A percentile compares a stretch with the other conserved stretches of the same genome.
These are phyloP conservation scores for Polypterus bichir DNA, from an alignment of 2,113 vertebrate genomes.

Conservation along the genomic window DNA sequence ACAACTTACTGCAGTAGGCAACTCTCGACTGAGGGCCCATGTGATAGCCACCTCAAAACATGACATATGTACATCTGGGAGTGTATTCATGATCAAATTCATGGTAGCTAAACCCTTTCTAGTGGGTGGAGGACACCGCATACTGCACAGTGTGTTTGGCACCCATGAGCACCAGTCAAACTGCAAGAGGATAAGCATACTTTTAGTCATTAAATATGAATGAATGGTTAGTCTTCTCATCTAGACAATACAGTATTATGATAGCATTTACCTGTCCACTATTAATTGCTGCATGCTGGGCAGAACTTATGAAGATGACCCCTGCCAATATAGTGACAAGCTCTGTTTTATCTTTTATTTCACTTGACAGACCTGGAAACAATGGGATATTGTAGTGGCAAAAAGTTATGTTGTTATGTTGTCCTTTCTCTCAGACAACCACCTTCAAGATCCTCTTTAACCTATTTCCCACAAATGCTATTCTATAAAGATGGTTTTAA, in stretches of 20 bases:
- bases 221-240: too few species aligned
- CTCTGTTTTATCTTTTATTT: conserved; percentile 30
- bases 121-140: conserved; percentile 52
- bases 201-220: too few species aligned
- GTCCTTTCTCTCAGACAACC: too few species aligned
- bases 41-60: conserved; percentile 55
- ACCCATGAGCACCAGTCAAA: conserved; percentile 61
- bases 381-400: too few species aligned
- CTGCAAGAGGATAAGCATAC: conserved; percentile 21
- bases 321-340: conserved; percentile 41
- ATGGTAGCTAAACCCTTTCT: conserved; percentile 54
- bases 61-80: conserved; percentile 55
- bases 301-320: conserved; percentile 35
- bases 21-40: conserved; percentile 47
- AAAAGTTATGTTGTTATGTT: too few species aligned
- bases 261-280: conserved; percentile 34
- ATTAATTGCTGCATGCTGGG: conserved; percentile 51
- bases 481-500: too few species aligned
- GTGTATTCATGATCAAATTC: conserved; percentile 52
- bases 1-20: conserved; percentile 47
- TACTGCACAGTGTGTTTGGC: conserved; percentile 55
- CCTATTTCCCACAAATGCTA: too few species aligned
- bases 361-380: conserved; percentile 30
- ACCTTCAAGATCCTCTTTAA: too few species aligned
- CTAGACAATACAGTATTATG: too few species aligned